Conservation (phyloP, 2,113 vertebrate genomes). For the Nibea albiflora region DNA sequence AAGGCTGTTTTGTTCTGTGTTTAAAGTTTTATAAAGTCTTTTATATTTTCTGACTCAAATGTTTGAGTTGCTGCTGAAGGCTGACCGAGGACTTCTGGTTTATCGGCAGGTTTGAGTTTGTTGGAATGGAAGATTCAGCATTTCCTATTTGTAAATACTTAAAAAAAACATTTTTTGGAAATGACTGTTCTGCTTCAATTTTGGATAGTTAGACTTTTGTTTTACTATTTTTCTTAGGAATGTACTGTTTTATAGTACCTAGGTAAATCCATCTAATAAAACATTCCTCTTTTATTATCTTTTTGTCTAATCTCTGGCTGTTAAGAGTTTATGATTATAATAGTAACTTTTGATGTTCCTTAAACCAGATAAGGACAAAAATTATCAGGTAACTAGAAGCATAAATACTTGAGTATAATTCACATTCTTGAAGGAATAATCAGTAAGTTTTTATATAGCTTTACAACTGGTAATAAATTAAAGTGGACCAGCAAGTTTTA, state of each 20-base stretch:
- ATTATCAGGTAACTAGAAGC: background rate
- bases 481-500: constrained; percentile 35
- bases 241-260: constrained; percentile 87
- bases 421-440: background rate
- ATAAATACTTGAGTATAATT: background rate
- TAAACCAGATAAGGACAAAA: background rate
- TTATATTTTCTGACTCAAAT: constrained; percentile 8
- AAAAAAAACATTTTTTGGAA: constrained; percentile 34
- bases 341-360: background rate
- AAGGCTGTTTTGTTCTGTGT: background rate
- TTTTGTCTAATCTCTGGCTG: constrained; percentile 8
- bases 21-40: constrained; percentile 2
- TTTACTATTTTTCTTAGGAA: constrained; percentile 61
- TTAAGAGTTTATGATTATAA: background rate
- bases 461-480: background rate
- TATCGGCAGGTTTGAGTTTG: constrained; percentile 16
- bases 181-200: constrained; percentile 51
- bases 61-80: constrained; percentile 15
- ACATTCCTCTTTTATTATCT: background rate
- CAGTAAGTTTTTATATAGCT: background rate
- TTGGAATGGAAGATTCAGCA: constrained; percentile 42
- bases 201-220: constrained; percentile 73
- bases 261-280: constrained; percentile 57
- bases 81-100: background rate
- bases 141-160: constrained; percentile 68